These are phyloP conservation scores for Coelopa pilipes DNA, from an alignment of 2,888 invertebrate genomes.

Conservation along the genomic window DNA sequence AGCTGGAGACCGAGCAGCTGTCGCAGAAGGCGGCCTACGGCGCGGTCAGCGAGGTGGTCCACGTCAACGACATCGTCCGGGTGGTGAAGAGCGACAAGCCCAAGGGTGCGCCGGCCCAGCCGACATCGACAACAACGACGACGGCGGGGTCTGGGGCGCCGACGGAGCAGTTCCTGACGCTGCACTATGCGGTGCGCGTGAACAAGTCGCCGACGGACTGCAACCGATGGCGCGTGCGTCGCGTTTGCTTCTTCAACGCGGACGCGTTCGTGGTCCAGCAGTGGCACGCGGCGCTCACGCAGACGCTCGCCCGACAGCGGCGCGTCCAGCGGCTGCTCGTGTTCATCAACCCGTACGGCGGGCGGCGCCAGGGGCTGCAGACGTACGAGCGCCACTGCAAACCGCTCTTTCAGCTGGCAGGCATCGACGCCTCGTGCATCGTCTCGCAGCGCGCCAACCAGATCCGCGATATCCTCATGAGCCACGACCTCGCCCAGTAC, in stretches of 20 bases:
- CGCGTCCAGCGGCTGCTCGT: constrained; percentile 79
- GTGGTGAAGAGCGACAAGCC: constrained; percentile 53
- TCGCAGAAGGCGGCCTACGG: constrained; percentile 48
- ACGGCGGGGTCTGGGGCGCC: constrained; percentile 38
- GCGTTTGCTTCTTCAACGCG: constrained; percentile 71
- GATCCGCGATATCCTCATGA: constrained; percentile 75
- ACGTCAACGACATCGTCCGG: constrained; percentile 56
- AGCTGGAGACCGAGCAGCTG: constrained; percentile 41
- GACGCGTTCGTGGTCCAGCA: constrained; percentile 73
- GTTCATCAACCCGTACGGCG: constrained; percentile 88
- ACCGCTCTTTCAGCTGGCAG: constrained; percentile 73
- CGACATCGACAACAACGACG: too few relatives aligned
- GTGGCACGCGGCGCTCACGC: constrained; percentile 73
- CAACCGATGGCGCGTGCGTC: constrained; percentile 72
- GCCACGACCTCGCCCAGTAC: constrained; percentile 70
- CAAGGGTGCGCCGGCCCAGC: constrained; percentile 36
- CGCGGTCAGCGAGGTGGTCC: constrained; percentile 49
- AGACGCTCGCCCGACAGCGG: constrained; percentile 55
- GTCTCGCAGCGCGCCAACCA: constrained; percentile 82
- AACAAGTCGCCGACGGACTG: constrained; percentile 68
- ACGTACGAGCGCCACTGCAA: constrained; percentile 80
- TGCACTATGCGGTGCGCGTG: constrained; percentile 71
- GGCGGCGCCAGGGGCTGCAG: constrained; percentile 77
- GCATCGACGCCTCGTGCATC: constrained; percentile 74
- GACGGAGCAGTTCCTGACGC: constrained; percentile 67